These are phyloP conservation scores for Phrynocephalus versicolor DNA, from an alignment of 2,113 vertebrate genomes.

Conservation along the genomic window DNA sequence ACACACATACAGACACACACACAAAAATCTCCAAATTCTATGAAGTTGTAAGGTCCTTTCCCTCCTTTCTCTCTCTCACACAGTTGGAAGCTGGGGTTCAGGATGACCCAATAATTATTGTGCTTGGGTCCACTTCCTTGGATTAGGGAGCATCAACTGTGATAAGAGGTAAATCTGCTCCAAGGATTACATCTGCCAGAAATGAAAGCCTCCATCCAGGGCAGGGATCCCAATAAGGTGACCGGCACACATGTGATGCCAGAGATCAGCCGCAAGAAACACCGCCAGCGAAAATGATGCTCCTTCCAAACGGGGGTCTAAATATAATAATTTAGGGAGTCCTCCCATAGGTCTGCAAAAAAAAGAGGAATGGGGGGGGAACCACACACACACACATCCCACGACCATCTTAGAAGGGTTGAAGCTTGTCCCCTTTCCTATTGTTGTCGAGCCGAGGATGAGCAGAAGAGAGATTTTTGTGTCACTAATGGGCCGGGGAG, in stretches of 20 bases:
- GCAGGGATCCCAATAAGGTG: conserved; percentile 16
- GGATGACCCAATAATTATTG: conserved; percentile 58
- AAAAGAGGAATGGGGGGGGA: background rate
- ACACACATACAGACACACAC: no score
- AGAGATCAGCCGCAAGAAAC: conserved; percentile 4
- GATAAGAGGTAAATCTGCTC: conserved; percentile 48
- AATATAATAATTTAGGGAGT: background rate
- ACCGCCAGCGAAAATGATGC: background rate
- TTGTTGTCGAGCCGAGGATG: background rate
- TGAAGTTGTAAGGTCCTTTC: conserved; percentile 23
- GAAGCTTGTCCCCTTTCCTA: background rate
- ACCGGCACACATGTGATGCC: background rate
- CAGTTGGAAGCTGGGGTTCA: conserved; percentile 45
- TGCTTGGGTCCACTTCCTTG: conserved; percentile 58
- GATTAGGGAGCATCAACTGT: conserved; percentile 54
- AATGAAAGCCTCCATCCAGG: conserved; percentile 29
- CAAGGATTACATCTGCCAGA: conserved; percentile 49
- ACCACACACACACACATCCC: no score
- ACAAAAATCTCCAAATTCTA: background rate
- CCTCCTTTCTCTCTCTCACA: background rate
- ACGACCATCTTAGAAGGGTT: background rate
- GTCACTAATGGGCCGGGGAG: conserved; percentile 34
- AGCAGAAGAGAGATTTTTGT: background rate
- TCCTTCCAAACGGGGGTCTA: background rate
- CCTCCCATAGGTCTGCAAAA: background rate